These are phyloP conservation scores for Monomorium pharaonis DNA, from an alignment of 1,140 invertebrate species.

Conservation along the genomic window DNA sequence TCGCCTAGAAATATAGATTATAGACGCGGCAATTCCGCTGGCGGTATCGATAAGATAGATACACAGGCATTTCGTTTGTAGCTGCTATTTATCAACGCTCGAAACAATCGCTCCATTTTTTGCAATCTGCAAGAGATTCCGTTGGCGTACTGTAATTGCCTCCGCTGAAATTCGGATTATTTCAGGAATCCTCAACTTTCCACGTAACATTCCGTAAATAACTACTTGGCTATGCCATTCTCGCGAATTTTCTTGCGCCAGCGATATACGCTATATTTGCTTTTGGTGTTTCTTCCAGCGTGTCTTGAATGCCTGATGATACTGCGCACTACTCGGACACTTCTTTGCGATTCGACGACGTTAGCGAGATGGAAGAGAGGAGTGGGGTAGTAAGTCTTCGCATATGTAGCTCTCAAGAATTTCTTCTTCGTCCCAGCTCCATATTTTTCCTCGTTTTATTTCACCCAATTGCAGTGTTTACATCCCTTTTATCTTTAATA, in stretches of 20 bases:
- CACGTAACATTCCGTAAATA: slow-evolving; percentile 12
- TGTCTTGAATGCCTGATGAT: background rate
- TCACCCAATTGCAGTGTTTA: slow-evolving; percentile 39
- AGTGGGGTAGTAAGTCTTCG: background rate
- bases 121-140: background rate
- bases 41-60: background rate
- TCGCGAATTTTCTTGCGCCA: slow-evolving; percentile 4
- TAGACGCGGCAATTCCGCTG: background rate
- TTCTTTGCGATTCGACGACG: background rate
- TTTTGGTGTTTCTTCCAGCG: background rate
- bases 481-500: slow-evolving; percentile 26
- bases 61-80: background rate
- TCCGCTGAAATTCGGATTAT: background rate
- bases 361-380: too few relatives aligned
- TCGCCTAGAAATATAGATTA: background rate
- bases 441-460: background rate
- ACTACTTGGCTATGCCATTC: slow-evolving; percentile 20
- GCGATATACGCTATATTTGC: background rate
- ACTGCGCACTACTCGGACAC: background rate
- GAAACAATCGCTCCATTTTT: background rate
- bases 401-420: background rate
- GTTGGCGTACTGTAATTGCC: background rate
- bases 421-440: background rate
- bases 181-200: slow-evolving; percentile 10
- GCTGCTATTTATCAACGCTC: background rate